A percentile compares a stretch with the other conserved stretches of the same genome.
Evolutionary conservation across 1,140 invertebrate species (phyloP).

Genomic region (Macrobrachium rosenbergii): DNA sequence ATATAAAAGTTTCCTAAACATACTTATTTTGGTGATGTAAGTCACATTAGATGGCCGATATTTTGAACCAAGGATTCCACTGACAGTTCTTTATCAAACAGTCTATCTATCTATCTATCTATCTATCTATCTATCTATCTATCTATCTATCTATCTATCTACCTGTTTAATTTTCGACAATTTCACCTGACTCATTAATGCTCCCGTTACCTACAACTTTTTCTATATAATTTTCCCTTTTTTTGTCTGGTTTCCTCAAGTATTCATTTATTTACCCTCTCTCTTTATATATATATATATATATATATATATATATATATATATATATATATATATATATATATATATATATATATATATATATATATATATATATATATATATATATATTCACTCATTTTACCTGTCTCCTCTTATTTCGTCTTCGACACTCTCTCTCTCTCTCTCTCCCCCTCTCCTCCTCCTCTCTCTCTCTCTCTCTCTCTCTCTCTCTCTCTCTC

Average conservation of each 20-base stretch:
- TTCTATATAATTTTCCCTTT: neutral
- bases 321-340: slow-evolving; percentile 7
- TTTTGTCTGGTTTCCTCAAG: no score
- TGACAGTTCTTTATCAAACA: neutral
- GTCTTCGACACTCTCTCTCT: neutral
- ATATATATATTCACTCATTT: neutral
- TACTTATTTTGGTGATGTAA: no score
- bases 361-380: neutral
- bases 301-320: slow-evolving; percentile 9
- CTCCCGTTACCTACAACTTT: neutral
- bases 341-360: neutral
- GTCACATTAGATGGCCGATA: no score
- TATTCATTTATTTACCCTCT: neutral
- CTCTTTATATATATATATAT: slow-evolving; percentile 10
- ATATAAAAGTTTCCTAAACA: no score
- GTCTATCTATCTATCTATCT: neutral
- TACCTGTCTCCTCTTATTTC: no score
- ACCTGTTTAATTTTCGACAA: neutral
- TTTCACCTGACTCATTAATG: neutral
- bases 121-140: neutral
- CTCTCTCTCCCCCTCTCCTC: neutral
- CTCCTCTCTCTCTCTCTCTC: neutral
- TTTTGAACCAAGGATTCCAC: no score
- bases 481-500: no score
- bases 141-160: slow-evolving; percentile 33